Evolutionary conservation across 2,888 invertebrate species (phyloP).

Genomic region (Watsonalla cultraria): DNA sequence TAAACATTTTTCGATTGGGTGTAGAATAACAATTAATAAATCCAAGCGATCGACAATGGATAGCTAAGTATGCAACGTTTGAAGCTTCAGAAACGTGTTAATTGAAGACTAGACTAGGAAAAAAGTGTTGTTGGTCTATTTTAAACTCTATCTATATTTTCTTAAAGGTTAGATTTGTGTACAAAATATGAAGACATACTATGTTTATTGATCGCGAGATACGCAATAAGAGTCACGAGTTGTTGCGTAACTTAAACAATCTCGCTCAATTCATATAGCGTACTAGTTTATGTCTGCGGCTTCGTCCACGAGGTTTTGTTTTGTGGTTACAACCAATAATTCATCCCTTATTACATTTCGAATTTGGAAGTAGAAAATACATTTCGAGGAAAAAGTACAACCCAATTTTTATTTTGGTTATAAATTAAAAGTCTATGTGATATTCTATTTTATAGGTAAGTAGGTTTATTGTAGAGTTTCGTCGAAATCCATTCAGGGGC

Average conservation of each 20-base stretch:
- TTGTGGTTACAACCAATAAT: constrained; percentile 13
- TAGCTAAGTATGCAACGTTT: constrained; percentile 24
- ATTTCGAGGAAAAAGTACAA: no score
- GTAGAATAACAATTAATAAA: no score
- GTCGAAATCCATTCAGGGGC: no score
- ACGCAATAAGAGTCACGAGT: constrained; percentile 73
- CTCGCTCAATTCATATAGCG: constrained; percentile 51
- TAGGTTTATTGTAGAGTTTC: no score
- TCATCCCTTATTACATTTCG: no score
- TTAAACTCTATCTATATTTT: constrained; percentile 25
- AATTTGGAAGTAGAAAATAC: no score
- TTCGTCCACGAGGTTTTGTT: constrained; percentile 22
- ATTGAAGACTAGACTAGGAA: constrained; percentile 49
- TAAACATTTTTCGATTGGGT: no score
- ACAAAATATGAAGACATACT: constrained; percentile 34
- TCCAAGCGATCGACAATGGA: constrained; percentile 19
- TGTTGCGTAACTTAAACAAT: constrained; percentile 69
- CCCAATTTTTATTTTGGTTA: no score
- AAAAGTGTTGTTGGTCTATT: constrained; percentile 40
- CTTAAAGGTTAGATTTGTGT: constrained; percentile 37
- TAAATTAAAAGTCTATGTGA: no score
- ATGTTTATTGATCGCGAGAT: constrained; percentile 47
- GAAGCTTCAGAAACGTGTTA: constrained; percentile 34
- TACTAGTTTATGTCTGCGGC: constrained; percentile 16
- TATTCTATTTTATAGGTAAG: no score